Evolutionary conservation across 2,797 vertebrate species (phyloP).

Genomic region (Pygocentrus nattereri): DNA sequence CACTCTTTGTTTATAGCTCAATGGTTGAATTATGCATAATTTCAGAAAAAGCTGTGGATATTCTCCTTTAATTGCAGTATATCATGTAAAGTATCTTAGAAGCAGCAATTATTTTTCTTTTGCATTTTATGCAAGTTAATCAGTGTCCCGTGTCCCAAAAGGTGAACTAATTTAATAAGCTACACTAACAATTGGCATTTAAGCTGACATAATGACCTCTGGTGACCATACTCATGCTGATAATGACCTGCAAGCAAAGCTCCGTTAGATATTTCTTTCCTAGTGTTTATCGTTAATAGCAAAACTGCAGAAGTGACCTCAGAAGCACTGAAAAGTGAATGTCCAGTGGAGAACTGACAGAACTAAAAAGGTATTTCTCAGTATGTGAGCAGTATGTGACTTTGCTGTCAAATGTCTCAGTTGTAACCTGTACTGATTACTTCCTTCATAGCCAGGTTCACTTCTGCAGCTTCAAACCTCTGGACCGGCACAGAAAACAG

Average conservation of each 20-base stretch:
- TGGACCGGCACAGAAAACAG: background rate
- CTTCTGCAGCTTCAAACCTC: background rate
- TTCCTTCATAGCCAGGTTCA: constrained; percentile 4
- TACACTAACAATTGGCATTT: background rate
- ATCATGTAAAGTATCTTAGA: background rate
- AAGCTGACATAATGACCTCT: background rate
- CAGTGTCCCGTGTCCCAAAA: background rate
- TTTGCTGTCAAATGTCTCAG: background rate
- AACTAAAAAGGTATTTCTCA: background rate
- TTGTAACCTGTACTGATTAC: background rate
- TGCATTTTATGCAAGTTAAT: background rate
- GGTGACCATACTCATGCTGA: background rate
- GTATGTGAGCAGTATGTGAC: background rate
- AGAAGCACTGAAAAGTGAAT: background rate
- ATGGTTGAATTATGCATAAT: no score
- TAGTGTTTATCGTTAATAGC: background rate
- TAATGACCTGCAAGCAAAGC: background rate
- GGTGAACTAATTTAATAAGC: background rate
- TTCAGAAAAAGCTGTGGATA: no score
- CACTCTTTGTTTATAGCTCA: no score
- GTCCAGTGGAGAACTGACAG: background rate
- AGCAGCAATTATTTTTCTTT: background rate
- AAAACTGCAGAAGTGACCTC: background rate
- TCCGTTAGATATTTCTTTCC: background rate
- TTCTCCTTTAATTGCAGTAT: background rate